These are phyloP conservation scores for Ommatoiulus sabulosus DNA, from an alignment of 2,888 invertebrate species.

Conservation along the genomic window DNA sequence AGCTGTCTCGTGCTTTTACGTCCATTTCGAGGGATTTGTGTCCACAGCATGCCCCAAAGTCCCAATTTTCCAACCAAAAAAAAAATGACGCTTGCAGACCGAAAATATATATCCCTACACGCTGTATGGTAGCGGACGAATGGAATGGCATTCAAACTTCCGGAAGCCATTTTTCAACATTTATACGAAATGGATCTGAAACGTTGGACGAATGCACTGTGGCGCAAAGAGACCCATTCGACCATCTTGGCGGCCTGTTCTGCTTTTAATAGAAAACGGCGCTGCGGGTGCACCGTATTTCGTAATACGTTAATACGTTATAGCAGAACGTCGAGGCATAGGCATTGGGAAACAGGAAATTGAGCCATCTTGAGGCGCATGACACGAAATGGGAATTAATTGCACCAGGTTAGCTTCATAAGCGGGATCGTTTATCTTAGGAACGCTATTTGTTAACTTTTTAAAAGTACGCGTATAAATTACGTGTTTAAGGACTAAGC, in stretches of 20 bases:
- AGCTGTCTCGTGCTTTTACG: not conserved
- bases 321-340: not conserved
- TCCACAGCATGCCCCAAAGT: constrained; percentile 10
- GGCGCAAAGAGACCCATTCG: not conserved
- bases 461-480: not conserved
- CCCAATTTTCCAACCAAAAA: not conserved
- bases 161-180: constrained; percentile 41
- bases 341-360: not conserved
- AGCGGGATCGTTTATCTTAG: not conserved
- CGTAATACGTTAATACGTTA: constrained; percentile 20
- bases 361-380: not conserved
- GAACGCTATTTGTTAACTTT: not conserved
- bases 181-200: not conserved
- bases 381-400: constrained; percentile 13
- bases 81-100: not conserved
- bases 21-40: constrained; percentile 39
- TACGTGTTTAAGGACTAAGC: not conserved
- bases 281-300: not conserved
- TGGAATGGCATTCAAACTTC: not conserved
- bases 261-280: not conserved
- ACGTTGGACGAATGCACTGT: not conserved
- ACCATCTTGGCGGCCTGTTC: not conserved
- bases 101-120: not conserved
- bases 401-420: not conserved
- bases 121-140: not conserved